phyloP scores from a whole-genome alignment of 2,797 vertebrate species.

The Cheirogaleus major region DNA sequence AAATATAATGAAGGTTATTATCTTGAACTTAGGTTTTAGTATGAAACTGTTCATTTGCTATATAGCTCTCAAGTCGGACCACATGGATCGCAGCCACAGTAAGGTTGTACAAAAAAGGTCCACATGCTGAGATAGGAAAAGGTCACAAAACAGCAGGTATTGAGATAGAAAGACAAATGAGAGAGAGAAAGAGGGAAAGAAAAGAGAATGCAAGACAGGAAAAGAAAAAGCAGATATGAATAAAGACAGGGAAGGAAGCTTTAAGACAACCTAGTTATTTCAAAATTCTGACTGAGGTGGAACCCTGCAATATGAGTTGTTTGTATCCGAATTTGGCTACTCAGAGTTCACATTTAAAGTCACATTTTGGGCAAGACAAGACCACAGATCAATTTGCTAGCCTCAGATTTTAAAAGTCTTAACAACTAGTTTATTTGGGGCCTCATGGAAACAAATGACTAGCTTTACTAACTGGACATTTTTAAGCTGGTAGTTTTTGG shows the following conservation, averaged over 20 bases:
- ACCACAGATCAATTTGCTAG: constrained; percentile 43
- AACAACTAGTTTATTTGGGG: constrained; percentile 41
- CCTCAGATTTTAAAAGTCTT: constrained; percentile 31
- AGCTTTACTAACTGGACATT: neutral
- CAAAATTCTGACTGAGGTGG: neutral
- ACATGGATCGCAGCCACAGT: no score
- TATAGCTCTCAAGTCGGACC: neutral
- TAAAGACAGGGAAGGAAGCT: neutral
- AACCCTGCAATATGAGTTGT: neutral
- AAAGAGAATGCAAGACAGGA: neutral
- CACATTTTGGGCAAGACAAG: constrained; percentile 8
- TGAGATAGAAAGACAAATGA: neutral
- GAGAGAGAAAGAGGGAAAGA: neutral
- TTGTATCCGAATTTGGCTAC: neutral
- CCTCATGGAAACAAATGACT: constrained; percentile 4
- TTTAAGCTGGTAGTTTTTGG: constrained; percentile 53
- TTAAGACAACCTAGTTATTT: constrained; percentile 27
- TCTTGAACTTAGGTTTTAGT: neutral
- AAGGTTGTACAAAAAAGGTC: neutral
- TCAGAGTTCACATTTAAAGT: constrained; percentile 31
- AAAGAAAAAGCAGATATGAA: neutral
- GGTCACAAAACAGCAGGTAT: neutral
- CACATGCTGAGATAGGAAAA: neutral
- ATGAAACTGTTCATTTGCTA: neutral
- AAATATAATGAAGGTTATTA: neutral